Evolutionary conservation across 2,888 invertebrate genomes (phyloP).

Genomic region (Urechis unicinctus): DNA sequence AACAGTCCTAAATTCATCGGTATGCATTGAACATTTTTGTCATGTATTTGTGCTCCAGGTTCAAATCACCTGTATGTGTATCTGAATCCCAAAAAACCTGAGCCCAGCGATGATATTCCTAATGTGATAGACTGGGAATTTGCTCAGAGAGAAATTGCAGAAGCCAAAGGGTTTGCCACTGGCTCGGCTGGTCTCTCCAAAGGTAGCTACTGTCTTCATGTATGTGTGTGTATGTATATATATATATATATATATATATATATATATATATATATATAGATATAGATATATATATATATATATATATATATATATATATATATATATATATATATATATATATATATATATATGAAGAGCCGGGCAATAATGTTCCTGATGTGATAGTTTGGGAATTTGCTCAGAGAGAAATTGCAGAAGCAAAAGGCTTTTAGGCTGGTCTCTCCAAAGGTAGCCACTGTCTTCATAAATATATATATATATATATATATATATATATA

Average conservation of each 20-base stretch:
- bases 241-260: no score
- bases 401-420: constrained; percentile 51
- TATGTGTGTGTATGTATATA: no score
- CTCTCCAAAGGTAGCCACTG: constrained; percentile 41
- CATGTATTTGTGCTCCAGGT: constrained; percentile 27
- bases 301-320: no score
- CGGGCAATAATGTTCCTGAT: constrained; percentile 30
- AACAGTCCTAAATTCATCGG: not conserved
- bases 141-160: constrained; percentile 51
- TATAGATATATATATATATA: no score
- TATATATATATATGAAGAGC: no score
- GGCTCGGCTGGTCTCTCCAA: constrained; percentile 41
- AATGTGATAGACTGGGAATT: constrained; percentile 47
- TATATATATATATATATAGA: no score
- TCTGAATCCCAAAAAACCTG: constrained; percentile 36
- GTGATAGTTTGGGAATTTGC: constrained; percentile 50
- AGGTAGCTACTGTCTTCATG: constrained; percentile 29
- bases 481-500: no score
- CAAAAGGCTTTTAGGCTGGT: constrained; percentile 46
- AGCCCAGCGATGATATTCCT: constrained; percentile 30
- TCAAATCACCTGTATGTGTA: constrained; percentile 51
- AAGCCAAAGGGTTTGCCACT: constrained; percentile 49
- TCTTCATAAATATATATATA: no score
- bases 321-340: no score
- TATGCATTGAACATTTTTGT: not conserved